These are phyloP conservation scores for Urophycis tenuis DNA, from an alignment of 2,797 vertebrate species.

Conservation along the genomic window DNA sequence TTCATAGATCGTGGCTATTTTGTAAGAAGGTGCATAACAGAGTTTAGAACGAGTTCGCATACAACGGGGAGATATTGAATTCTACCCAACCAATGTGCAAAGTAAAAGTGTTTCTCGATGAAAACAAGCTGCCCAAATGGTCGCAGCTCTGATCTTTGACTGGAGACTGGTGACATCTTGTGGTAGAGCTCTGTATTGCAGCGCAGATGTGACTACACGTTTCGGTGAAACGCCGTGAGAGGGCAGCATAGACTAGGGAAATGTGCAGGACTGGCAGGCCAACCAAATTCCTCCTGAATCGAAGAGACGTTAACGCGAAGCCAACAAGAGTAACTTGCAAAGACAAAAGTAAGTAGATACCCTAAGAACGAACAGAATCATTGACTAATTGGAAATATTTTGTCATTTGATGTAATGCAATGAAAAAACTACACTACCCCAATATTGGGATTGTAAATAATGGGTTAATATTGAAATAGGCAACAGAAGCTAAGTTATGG, in stretches of 20 bases:
- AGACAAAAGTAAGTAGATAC: neutral
- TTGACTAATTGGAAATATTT: neutral
- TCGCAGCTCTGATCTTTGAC: neutral
- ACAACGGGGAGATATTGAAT: neutral
- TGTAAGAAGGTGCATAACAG: neutral
- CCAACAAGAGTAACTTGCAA: neutral
- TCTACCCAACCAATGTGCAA: too few relatives aligned
- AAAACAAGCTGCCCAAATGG: neutral
- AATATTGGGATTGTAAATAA: neutral
- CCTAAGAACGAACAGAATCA: neutral
- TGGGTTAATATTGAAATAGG: conserved; percentile 19
- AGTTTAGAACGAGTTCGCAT: neutral
- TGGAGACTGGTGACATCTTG: neutral
- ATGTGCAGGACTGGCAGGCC: neutral
- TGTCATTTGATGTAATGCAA: neutral
- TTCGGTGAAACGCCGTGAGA: conserved; percentile 20
- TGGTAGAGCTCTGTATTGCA: neutral
- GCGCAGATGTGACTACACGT: neutral
- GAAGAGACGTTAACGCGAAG: neutral
- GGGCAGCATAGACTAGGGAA: conserved; percentile 32
- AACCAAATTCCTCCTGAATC: too few relatives aligned
- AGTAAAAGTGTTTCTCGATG: too few relatives aligned
- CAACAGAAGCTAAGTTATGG: conserved; percentile 3
- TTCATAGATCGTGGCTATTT: too few relatives aligned
- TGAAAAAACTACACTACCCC: neutral